These are phyloP conservation scores for Oceanodroma tethys DNA, from an alignment of 2,113 vertebrate genomes.

Conservation along the genomic window DNA sequence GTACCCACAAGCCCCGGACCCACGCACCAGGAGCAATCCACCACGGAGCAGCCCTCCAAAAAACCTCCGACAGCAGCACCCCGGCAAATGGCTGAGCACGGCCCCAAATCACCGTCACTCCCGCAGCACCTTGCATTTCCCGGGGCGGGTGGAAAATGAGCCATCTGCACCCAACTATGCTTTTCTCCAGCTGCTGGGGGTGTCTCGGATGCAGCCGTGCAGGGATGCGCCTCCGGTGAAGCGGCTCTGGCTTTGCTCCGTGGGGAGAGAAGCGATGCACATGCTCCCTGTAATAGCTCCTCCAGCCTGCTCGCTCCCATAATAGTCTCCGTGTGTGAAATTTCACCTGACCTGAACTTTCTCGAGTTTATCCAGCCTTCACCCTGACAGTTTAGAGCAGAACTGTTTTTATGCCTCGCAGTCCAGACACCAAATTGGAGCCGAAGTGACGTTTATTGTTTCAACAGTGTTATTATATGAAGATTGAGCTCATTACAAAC, in stretches of 20 bases:
- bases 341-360: slow-evolving; percentile 46
- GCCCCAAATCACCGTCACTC: background rate
- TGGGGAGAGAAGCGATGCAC: background rate
- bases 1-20: background rate
- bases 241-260: background rate
- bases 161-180: background rate
- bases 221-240: background rate
- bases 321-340: background rate
- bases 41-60: background rate
- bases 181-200: background rate
- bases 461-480: background rate
- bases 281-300: background rate
- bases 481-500: slow-evolving; percentile 40
- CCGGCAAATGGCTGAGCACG: background rate
- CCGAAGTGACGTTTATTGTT: slow-evolving; percentile 39
- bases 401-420: background rate
- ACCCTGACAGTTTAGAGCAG: background rate
- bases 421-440: slow-evolving; percentile 34
- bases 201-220: background rate
- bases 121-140: background rate
- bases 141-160: background rate
- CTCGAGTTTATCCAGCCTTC: background rate
- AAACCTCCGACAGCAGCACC: background rate
- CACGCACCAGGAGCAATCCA: background rate
- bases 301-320: background rate